Conservation (phyloP, 2,888 invertebrate genomes). For the Acheta domesticus region DNA sequence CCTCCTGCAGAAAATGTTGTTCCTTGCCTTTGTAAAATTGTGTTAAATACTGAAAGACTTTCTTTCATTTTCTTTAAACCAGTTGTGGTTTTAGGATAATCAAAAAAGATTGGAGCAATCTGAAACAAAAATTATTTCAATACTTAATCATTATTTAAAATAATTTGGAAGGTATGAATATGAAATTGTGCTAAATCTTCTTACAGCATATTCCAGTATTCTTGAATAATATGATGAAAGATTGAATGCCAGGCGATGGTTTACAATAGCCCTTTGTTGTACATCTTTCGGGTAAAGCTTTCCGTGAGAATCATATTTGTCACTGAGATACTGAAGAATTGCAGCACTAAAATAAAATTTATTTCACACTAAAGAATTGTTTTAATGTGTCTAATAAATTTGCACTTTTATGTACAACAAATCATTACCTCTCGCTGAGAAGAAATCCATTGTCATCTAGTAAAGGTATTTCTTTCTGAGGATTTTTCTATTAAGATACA, state of each 20-base stretch:
- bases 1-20: conserved; percentile 63
- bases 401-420: conserved; percentile 27
- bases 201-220: conserved; percentile 63
- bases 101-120: conserved; percentile 76
- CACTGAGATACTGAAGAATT: conserved; percentile 68
- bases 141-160: background rate
- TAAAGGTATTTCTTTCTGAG: conserved; percentile 57
- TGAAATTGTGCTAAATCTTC: conserved; percentile 40
- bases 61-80: conserved; percentile 66
- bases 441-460: conserved; percentile 75
- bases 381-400: no score
- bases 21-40: conserved; percentile 59
- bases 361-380: background rate
- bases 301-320: conserved; percentile 65
- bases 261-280: conserved; percentile 67
- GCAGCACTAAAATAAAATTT: conserved; percentile 52
- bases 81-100: conserved; percentile 64
- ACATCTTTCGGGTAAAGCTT: conserved; percentile 69
- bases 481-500: conserved; percentile 38
- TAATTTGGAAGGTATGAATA: background rate
- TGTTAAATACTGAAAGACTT: conserved; percentile 63
- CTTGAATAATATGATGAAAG: conserved; percentile 70
- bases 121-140: conserved; percentile 44
- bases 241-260: conserved; percentile 76
- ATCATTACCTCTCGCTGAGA: conserved; percentile 65